phyloP scores from a whole-genome alignment of 2,797 vertebrate species.

The Danio jaintianensis region DNA sequence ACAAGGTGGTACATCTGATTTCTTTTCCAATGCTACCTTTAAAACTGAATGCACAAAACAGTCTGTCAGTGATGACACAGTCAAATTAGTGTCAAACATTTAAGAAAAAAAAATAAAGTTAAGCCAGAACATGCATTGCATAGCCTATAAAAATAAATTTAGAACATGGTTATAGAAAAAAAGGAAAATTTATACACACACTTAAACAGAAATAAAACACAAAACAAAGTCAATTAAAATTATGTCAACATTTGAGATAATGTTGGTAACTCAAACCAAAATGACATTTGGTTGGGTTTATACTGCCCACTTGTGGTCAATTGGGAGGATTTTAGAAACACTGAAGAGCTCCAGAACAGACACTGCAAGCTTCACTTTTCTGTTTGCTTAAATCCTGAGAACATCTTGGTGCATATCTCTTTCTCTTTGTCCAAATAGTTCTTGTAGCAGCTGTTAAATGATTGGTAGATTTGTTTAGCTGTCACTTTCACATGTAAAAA shows the following conservation, averaged over 20 bases:
- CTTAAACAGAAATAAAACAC: background rate
- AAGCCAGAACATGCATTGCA: background rate
- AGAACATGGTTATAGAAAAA: background rate
- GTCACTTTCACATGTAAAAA: background rate
- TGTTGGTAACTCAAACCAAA: background rate
- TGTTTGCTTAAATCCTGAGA: slow-evolving; percentile 38
- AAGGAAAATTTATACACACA: background rate
- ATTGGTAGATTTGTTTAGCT: background rate
- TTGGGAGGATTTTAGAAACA: background rate
- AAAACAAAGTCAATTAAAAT: background rate
- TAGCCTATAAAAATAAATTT: background rate
- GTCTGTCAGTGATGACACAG: background rate
- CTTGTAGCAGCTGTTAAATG: slow-evolving; percentile 50
- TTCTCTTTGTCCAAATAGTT: slow-evolving; percentile 54
- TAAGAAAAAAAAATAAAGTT: background rate
- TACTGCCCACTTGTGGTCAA: slow-evolving; percentile 52
- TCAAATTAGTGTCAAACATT: background rate
- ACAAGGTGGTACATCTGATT: background rate
- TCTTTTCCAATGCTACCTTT: background rate
- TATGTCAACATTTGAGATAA: background rate
- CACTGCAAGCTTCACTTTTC: slow-evolving; percentile 35
- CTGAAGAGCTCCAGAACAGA: background rate
- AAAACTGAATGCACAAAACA: background rate
- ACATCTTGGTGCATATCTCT: slow-evolving; percentile 60
- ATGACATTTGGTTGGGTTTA: slow-evolving; percentile 1